Evolutionary conservation across 1,140 invertebrate species (phyloP).

Genomic region (Ericerus pela): DNA sequence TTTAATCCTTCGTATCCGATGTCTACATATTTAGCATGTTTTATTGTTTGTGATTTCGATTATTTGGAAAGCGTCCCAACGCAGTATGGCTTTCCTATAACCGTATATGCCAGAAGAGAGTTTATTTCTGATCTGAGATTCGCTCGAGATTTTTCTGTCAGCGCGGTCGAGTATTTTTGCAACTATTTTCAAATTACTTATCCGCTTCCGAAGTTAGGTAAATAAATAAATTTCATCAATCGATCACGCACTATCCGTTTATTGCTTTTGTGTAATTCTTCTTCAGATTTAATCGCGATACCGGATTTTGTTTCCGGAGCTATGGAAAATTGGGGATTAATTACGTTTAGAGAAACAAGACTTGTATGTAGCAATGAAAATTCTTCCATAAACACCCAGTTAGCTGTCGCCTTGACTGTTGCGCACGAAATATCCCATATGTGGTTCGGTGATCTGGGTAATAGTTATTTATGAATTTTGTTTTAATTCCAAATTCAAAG

Average conservation of each 20-base stretch:
- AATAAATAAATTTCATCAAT: conserved; percentile 20
- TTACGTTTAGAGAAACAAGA: conserved; percentile 68
- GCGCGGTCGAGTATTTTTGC: conserved; percentile 70
- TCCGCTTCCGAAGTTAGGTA: conserved; percentile 72
- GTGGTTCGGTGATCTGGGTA: conserved; percentile 79
- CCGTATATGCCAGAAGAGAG: conserved; percentile 55
- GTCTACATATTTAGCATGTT: conserved; percentile 82
- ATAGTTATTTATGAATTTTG: conserved; percentile 19
- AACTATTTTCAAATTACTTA: conserved; percentile 73
- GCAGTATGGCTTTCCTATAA: conserved; percentile 41
- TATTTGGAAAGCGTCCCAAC: conserved; percentile 39
- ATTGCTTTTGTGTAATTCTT: conserved; percentile 19
- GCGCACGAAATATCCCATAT: conserved; percentile 85
- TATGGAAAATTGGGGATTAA: conserved; percentile 88
- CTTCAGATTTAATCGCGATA: conserved; percentile 76
- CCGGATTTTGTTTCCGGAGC: conserved; percentile 90
- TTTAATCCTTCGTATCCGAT: conserved; percentile 72
- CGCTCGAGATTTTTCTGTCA: conserved; percentile 57
- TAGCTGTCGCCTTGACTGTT: conserved; percentile 62
- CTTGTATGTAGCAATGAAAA: conserved; percentile 53
- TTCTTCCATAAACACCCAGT: conserved; percentile 56
- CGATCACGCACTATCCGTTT: background rate
- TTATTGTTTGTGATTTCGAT: conserved; percentile 80
- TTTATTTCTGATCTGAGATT: conserved; percentile 63
- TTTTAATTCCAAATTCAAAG: conserved; percentile 12